Percentiles rank a stretch among this genome's conserved stretches.
These are phyloP conservation scores for Drosophila mimetica DNA, from an alignment of 2,888 invertebrate genomes.

Conservation along the genomic window DNA sequence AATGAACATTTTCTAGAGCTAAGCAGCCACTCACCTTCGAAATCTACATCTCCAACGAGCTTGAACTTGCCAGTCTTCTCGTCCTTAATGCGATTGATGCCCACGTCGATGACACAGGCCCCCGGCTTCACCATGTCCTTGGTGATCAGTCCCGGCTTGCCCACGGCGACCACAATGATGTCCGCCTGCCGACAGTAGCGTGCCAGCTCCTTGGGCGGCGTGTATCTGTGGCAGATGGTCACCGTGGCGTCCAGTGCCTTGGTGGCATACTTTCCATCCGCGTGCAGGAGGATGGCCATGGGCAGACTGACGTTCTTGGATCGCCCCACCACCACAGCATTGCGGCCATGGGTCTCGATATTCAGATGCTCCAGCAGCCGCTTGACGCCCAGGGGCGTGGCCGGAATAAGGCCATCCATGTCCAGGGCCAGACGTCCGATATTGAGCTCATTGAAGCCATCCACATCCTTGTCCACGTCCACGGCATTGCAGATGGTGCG, in stretches of 20 bases:
- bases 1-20: no score
- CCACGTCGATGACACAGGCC: constrained; percentile 95
- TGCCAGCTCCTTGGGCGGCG: constrained; percentile 90
- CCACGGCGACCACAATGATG: constrained; percentile 85
- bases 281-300: constrained; percentile 92
- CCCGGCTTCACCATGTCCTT: constrained; percentile 95
- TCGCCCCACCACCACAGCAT: constrained; percentile 94
- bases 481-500: constrained; percentile 91
- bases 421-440: constrained; percentile 91
- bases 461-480: constrained; percentile 93
- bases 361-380: constrained; percentile 85
- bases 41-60: constrained; percentile 95
- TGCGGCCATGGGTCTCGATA: constrained; percentile 93
- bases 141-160: constrained; percentile 90
- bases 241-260: constrained; percentile 94
- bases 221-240: constrained; percentile 94
- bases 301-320: constrained; percentile 97
- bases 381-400: constrained; percentile 89
- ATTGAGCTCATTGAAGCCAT: constrained; percentile 94
- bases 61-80: constrained; percentile 88
- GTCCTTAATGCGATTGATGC: constrained; percentile 90
- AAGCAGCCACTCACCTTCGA: no score
- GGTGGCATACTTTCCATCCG: constrained; percentile 89
- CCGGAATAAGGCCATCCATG: constrained; percentile 90
- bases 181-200: constrained; percentile 86